phyloP scores from a whole-genome alignment of 2,888 invertebrate genomes.

The Lacanobia wlatinum region DNA sequence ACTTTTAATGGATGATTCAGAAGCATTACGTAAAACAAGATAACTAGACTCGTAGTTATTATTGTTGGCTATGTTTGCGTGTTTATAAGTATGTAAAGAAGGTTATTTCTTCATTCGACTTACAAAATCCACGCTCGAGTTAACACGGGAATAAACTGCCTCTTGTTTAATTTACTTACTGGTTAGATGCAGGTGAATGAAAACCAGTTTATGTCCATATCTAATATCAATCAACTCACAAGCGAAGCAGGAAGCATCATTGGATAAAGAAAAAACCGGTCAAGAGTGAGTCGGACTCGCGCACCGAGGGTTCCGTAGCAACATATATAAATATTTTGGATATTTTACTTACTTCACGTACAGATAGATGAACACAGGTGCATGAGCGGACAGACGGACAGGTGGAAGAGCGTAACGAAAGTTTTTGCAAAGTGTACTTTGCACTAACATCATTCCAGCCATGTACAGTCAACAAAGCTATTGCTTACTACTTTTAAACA shows the following conservation, averaged over 20 bases:
- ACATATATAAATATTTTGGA: too few relatives aligned
- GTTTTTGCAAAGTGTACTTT: too few relatives aligned
- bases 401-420: too few relatives aligned
- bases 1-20: not conserved
- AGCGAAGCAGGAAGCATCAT: conserved; percentile 76
- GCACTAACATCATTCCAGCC: too few relatives aligned
- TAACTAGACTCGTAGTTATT: not conserved
- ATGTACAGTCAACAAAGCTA: too few relatives aligned
- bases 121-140: conserved; percentile 43
- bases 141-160: conserved; percentile 70
- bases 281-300: too few relatives aligned
- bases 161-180: conserved; percentile 64
- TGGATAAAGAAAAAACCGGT: conserved; percentile 69
- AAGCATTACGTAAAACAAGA: conserved; percentile 1
- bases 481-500: too few relatives aligned
- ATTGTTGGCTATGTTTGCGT: conserved; percentile 6
- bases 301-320: too few relatives aligned
- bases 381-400: too few relatives aligned
- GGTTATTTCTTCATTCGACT: conserved; percentile 9
- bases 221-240: conserved; percentile 75
- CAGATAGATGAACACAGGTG: too few relatives aligned
- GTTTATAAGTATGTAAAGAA: not conserved
- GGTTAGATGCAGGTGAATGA: conserved; percentile 71
- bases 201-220: conserved; percentile 74
- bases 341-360: too few relatives aligned